These are phyloP conservation scores for Uromys caudimaculatus DNA, from an alignment of 2,797 vertebrate species.

Conservation along the genomic window DNA sequence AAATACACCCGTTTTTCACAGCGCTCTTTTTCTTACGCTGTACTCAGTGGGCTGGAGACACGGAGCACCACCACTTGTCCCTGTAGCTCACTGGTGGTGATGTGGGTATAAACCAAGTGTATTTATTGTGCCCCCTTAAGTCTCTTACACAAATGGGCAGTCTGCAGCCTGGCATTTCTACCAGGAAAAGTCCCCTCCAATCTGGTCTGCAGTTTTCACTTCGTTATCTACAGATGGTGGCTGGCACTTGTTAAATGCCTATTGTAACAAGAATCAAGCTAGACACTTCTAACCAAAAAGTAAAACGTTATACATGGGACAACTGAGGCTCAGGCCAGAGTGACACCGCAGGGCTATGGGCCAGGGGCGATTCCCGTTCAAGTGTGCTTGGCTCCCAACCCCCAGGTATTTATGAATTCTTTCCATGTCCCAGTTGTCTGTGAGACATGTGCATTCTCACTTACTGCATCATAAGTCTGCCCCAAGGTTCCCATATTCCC, in stretches of 20 bases:
- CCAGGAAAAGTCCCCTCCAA: background rate
- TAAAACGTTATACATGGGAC: background rate
- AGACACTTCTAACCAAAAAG: background rate
- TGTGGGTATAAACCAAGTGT: background rate
- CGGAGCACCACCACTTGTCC: background rate
- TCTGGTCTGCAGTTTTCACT: slow-evolving; percentile 23
- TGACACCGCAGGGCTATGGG: background rate
- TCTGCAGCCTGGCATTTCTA: background rate
- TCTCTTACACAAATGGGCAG: background rate
- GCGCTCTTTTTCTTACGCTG: background rate
- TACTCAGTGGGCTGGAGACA: background rate
- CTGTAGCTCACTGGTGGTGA: background rate
- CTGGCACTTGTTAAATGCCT: slow-evolving; percentile 38
- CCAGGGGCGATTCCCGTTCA: background rate
- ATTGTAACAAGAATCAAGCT: background rate
- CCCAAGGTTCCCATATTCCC: slow-evolving; percentile 4
- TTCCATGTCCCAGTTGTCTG: background rate
- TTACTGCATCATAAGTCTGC: background rate
- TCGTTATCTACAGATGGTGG: slow-evolving; percentile 24
- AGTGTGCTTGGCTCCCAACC: background rate
- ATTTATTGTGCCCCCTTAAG: background rate
- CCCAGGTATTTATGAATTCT: background rate
- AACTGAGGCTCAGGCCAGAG: background rate
- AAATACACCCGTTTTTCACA: background rate
- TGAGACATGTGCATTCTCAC: background rate